Conservation (phyloP, 2,797 vertebrate species). For the Oreortyx pictus region DNA sequence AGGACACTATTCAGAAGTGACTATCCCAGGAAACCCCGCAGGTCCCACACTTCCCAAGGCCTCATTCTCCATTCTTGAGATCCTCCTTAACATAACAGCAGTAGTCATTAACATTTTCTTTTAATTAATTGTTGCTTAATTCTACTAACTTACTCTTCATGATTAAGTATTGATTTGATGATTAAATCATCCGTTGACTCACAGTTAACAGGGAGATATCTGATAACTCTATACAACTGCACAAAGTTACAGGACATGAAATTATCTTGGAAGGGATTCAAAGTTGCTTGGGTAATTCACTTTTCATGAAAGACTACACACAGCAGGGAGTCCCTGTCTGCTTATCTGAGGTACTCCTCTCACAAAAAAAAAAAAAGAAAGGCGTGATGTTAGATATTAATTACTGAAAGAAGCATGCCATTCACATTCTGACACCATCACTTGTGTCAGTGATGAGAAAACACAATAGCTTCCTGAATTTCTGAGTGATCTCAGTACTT, state of each 20-base stretch:
- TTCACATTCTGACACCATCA: background rate
- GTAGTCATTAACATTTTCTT: background rate
- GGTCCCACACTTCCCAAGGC: fast-evolving
- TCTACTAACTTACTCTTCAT: background rate
- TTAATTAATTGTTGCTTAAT: background rate
- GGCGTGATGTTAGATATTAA: fast-evolving
- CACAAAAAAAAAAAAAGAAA: background rate
- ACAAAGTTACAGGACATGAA: background rate
- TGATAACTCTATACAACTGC: background rate
- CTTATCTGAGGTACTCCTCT: background rate
- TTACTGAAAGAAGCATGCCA: background rate
- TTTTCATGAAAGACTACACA: background rate
- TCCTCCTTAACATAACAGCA: background rate
- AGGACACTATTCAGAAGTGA: background rate
- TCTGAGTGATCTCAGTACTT: background rate
- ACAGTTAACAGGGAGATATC: background rate
- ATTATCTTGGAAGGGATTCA: background rate
- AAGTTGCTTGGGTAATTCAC: background rate
- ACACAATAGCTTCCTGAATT: background rate
- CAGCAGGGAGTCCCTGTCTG: background rate
- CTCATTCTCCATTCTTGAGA: background rate
- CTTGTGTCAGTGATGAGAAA: background rate
- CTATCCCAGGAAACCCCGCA: background rate
- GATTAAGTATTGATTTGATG: slow-evolving; percentile 6
- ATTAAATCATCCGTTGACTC: background rate